These are phyloP conservation scores for Mesoclemmys tuberculata DNA, from an alignment of 2,113 vertebrate species.

Conservation along the genomic window DNA sequence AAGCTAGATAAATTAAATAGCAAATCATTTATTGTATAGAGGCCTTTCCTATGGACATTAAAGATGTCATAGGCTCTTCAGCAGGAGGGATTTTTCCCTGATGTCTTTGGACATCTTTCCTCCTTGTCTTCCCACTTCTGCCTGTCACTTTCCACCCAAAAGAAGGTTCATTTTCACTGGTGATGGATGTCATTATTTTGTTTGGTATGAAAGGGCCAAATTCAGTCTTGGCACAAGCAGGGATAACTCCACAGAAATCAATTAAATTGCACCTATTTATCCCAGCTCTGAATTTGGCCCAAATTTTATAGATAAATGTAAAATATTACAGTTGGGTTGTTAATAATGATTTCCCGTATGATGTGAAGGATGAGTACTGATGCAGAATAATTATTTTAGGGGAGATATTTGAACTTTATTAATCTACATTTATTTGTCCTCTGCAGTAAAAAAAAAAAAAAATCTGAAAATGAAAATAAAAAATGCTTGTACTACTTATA, in stretches of 20 bases:
- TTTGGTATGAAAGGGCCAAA: constrained; percentile 21
- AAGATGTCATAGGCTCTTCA: not conserved
- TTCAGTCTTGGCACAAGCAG: constrained; percentile 39
- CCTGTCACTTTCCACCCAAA: not conserved
- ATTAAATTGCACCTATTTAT: constrained; percentile 29
- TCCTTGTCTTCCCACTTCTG: not conserved
- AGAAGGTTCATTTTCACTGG: not conserved
- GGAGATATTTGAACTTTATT: constrained; percentile 44
- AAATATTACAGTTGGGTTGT: constrained; percentile 30
- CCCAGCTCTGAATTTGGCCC: constrained; percentile 26
- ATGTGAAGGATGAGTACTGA: constrained; percentile 26
- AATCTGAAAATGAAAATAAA: constrained; percentile 24
- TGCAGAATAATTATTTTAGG: not conserved
- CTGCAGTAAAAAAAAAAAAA: not conserved
- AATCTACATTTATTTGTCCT: constrained; percentile 23
- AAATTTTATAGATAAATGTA: not conserved
- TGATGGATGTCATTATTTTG: constrained; percentile 17
- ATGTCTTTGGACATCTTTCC: not conserved
- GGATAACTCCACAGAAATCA: constrained; percentile 30
- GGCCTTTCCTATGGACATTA: not conserved
- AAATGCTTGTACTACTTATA: constrained; percentile 29
- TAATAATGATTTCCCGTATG: not conserved
- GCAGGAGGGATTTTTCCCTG: not conserved
- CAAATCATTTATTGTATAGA: not conserved
- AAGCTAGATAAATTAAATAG: not conserved